Evolutionary conservation across 2,113 vertebrate genomes (phyloP).

Genomic region (Dromiciops gliroides): DNA sequence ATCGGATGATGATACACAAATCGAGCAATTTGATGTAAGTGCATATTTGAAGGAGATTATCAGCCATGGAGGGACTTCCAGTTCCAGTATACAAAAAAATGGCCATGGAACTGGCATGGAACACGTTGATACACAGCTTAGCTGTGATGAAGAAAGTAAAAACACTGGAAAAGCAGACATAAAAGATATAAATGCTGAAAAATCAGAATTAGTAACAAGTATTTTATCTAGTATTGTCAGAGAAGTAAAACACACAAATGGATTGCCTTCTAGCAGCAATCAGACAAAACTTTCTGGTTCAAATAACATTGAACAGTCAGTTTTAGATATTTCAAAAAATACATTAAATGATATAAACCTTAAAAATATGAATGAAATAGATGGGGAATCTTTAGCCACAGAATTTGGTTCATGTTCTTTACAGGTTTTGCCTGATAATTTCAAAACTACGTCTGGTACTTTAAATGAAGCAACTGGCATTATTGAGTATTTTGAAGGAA

Average conservation of each 20-base stretch:
- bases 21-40: slow-evolving; percentile 60
- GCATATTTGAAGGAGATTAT: slow-evolving; percentile 72
- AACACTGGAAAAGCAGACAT: slow-evolving; percentile 33
- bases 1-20: slow-evolving; percentile 41
- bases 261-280: slow-evolving; percentile 11
- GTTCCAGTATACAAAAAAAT: slow-evolving; percentile 40
- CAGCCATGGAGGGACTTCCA: slow-evolving; percentile 26
- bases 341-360: neutral
- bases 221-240: slow-evolving; percentile 29
- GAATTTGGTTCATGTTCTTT: slow-evolving; percentile 54
- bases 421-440: slow-evolving; percentile 52
- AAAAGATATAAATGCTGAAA: slow-evolving; percentile 45
- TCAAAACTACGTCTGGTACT: slow-evolving; percentile 42
- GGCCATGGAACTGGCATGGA: neutral
- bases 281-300: slow-evolving; percentile 9
- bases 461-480: slow-evolving; percentile 66
- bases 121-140: neutral
- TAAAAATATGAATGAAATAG: slow-evolving; percentile 54
- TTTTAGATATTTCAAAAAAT: slow-evolving; percentile 52
- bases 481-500: slow-evolving; percentile 61
- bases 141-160: slow-evolving; percentile 31
- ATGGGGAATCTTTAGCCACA: slow-evolving; percentile 40
- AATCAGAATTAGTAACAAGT: slow-evolving; percentile 49
- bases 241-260: slow-evolving; percentile 49
- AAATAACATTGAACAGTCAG: neutral